Conservation (phyloP, 2,113 vertebrate genomes). For the Lepus timidus region DNA sequence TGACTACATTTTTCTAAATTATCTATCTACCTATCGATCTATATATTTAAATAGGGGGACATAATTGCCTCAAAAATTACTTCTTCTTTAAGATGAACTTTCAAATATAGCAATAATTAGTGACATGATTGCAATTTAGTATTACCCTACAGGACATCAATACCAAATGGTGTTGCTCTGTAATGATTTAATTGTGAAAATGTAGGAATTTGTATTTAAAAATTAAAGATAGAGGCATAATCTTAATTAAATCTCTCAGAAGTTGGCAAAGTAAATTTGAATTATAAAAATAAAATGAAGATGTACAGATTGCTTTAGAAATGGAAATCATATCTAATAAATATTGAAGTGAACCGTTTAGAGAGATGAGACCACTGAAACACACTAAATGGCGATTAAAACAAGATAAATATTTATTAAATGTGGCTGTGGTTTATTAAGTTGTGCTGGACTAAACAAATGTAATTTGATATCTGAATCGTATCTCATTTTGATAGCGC, state of each 20-base stretch:
- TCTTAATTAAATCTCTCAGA: conserved; percentile 89
- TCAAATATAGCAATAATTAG: conserved; percentile 73
- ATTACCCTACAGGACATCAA: conserved; percentile 70
- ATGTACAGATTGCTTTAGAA: conserved; percentile 88
- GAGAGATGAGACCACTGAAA: conserved; percentile 84
- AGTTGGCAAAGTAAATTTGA: conserved; percentile 82
- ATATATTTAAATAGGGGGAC: conserved; percentile 1
- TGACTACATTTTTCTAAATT: conserved; percentile 18
- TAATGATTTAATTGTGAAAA: conserved; percentile 82
- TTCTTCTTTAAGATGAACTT: conserved; percentile 69
- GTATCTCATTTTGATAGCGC: conserved; percentile 87
- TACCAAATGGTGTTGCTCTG: conserved; percentile 80
- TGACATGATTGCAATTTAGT: conserved; percentile 66
- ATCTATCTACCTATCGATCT: conserved; percentile 42
- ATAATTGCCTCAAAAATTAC: conserved; percentile 61
- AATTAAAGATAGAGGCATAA: conserved; percentile 86
- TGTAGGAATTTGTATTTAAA: conserved; percentile 83
- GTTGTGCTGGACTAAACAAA: conserved; percentile 86
- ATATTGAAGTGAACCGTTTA: conserved; percentile 86
- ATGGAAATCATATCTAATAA: conserved; percentile 87
- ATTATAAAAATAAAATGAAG: conserved; percentile 84
- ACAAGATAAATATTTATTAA: conserved; percentile 91
- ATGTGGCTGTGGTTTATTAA: conserved; percentile 89
- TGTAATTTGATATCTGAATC: conserved; percentile 88
- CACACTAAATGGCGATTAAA: conserved; percentile 87